These are phyloP conservation scores for Stratiolaelaps scimitus DNA, from an alignment of 1,140 invertebrate species.

Conservation along the genomic window DNA sequence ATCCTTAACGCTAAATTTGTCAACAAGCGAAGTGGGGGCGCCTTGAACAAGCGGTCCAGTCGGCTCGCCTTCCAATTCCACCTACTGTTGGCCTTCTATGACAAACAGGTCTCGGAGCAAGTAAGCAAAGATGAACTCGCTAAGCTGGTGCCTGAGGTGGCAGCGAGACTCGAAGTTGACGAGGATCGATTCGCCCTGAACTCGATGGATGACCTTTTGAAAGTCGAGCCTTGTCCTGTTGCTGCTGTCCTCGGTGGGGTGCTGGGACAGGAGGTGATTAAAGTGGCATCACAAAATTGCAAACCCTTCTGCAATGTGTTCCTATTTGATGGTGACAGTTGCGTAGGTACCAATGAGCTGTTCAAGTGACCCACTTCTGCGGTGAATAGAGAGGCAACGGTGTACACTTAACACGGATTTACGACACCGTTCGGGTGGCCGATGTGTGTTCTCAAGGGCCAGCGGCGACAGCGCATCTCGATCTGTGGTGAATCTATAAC, in stretches of 20 bases:
- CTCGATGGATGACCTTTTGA: not conserved
- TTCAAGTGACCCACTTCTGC: not conserved
- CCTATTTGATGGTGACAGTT: constrained; percentile 18
- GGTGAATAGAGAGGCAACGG: too few relatives aligned
- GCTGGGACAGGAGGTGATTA: constrained; percentile 7
- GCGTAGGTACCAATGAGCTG: not conserved
- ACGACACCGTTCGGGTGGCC: too few relatives aligned
- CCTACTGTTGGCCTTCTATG: constrained; percentile 2
- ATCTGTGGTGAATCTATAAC: too few relatives aligned
- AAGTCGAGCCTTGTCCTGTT: constrained; percentile 13
- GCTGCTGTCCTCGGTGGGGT: constrained; percentile 6
- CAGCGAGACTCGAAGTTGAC: not conserved
- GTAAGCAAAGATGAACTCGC: not conserved
- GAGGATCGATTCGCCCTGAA: constrained; percentile 12
- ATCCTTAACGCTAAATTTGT: not conserved
- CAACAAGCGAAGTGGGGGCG: constrained; percentile 2
- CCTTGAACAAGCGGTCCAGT: not conserved
- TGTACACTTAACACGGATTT: too few relatives aligned
- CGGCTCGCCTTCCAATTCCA: not conserved
- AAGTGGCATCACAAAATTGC: constrained; percentile 24
- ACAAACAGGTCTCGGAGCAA: not conserved
- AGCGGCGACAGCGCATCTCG: too few relatives aligned
- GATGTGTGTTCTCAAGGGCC: too few relatives aligned
- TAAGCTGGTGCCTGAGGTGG: constrained; percentile 1
- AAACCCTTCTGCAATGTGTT: constrained; percentile 12